phyloP scores from a whole-genome alignment of 2,797 vertebrate genomes.

The Enteromius trimaculatus region DNA sequence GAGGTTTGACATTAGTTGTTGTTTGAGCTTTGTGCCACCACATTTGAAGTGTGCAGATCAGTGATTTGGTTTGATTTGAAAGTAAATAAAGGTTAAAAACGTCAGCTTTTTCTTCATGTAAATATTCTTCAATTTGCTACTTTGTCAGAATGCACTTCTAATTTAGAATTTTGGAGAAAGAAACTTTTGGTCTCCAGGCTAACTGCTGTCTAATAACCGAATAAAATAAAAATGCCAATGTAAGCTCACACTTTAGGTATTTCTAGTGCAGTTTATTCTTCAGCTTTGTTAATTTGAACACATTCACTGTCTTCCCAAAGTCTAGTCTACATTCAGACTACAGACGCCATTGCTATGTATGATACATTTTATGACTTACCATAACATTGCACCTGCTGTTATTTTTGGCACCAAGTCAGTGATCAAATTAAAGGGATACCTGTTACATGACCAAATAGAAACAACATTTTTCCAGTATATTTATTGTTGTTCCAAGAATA shows the following conservation, averaged over 20 bases:
- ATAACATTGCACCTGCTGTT: conserved; percentile 49
- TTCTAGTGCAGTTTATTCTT: conserved; percentile 75
- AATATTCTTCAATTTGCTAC: neutral
- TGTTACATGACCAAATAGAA: conserved; percentile 34
- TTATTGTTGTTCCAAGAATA: conserved; percentile 52
- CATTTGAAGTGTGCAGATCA: neutral
- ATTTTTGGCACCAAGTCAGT: conserved; percentile 38
- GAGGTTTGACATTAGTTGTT: neutral
- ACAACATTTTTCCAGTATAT: conserved; percentile 2
- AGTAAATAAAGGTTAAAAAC: neutral
- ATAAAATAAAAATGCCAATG: neutral
- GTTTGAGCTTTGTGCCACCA: neutral
- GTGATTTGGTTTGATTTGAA: neutral
- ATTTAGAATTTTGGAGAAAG: neutral
- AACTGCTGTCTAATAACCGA: too few relatives aligned
- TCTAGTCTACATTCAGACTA: conserved; percentile 59
- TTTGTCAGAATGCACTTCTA: neutral
- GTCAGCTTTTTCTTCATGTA: neutral
- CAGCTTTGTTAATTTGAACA: conserved; percentile 73
- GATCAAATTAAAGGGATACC: conserved; percentile 45
- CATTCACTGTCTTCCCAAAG: conserved; percentile 61
- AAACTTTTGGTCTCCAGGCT: neutral
- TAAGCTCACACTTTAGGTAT: conserved; percentile 52
- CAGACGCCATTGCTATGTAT: conserved; percentile 55
- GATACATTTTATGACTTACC: conserved; percentile 57